Percentiles rank a stretch among this genome's conserved stretches.
phyloP scores from a whole-genome alignment of 2,888 invertebrate species.

The Philopedon plagiatum region DNA sequence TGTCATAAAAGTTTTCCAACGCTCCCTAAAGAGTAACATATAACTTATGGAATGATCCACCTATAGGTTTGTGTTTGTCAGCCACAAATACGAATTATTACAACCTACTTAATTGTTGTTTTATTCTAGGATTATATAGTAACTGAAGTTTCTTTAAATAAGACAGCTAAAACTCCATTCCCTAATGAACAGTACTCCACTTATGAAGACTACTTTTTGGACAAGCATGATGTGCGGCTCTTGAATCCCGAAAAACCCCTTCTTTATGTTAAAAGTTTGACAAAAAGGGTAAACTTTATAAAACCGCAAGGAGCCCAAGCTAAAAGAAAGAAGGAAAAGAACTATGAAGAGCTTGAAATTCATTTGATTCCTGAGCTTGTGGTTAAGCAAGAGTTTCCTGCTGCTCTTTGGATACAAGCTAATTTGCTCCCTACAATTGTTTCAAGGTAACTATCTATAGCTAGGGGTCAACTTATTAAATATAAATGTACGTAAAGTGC shows the following conservation, averaged over 20 bases:
- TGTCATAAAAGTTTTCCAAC: no score
- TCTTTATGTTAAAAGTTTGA: conserved; percentile 83
- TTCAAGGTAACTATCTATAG: conserved; percentile 79
- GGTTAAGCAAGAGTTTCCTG: conserved; percentile 79
- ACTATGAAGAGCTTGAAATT: conserved; percentile 74
- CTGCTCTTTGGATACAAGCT: conserved; percentile 88
- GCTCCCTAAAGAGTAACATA: no score
- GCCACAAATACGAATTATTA: no score
- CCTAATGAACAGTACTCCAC: conserved; percentile 74
- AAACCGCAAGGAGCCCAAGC: conserved; percentile 68
- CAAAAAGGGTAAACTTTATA: conserved; percentile 74
- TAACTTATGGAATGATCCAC: no score
- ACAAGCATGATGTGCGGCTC: conserved; percentile 80
- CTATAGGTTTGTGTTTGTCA: no score
- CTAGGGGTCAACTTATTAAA: no score
- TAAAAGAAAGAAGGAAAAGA: conserved; percentile 67
- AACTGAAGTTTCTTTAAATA: conserved; percentile 76
- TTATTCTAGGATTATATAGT: conserved; percentile 75
- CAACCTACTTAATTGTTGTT: no score
- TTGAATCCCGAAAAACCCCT: conserved; percentile 80
- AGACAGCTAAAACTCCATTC: conserved; percentile 78
- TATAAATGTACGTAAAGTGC: no score
- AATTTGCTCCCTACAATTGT: conserved; percentile 87
- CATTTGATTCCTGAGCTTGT: conserved; percentile 92
- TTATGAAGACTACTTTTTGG: conserved; percentile 82